Evolutionary conservation across 2,113 vertebrate genomes (phyloP).

Genomic region (Caloenas nicobarica): DNA sequence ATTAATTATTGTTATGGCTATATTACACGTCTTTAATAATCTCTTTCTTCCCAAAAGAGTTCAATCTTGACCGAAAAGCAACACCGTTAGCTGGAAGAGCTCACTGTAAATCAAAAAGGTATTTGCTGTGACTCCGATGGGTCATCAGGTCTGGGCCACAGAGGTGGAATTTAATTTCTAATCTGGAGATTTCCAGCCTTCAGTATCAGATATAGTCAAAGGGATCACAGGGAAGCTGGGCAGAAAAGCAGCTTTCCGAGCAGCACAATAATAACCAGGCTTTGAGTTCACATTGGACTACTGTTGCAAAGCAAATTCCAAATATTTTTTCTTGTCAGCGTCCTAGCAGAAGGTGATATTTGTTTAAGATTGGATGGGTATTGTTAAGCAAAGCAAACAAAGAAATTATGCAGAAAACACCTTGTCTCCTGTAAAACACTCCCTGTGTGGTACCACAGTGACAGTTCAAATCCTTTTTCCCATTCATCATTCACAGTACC

Average conservation of each 20-base stretch:
- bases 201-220: conserved; percentile 7
- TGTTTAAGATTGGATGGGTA: neutral
- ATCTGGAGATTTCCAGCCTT: conserved; percentile 34
- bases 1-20: neutral
- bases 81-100: neutral
- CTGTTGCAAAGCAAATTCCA: neutral
- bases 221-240: conserved; percentile 1
- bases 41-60: neutral
- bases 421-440: neutral
- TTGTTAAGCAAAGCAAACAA: neutral
- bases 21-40: accelerated
- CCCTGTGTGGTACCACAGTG: neutral
- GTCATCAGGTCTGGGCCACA: neutral
- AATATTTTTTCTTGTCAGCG: neutral
- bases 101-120: neutral
- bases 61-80: neutral
- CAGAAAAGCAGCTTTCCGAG: conserved; percentile 15
- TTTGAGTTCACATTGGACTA: neutral
- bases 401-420: neutral
- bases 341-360: neutral
- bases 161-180: conserved; percentile 42
- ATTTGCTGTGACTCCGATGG: neutral
- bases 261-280: neutral
- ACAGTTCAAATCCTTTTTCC: neutral
- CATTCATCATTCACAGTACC: neutral